A percentile compares a stretch with the other conserved stretches of the same genome.
Evolutionary conservation across 2,113 vertebrate genomes (phyloP).

Genomic region (Equus quagga): DNA sequence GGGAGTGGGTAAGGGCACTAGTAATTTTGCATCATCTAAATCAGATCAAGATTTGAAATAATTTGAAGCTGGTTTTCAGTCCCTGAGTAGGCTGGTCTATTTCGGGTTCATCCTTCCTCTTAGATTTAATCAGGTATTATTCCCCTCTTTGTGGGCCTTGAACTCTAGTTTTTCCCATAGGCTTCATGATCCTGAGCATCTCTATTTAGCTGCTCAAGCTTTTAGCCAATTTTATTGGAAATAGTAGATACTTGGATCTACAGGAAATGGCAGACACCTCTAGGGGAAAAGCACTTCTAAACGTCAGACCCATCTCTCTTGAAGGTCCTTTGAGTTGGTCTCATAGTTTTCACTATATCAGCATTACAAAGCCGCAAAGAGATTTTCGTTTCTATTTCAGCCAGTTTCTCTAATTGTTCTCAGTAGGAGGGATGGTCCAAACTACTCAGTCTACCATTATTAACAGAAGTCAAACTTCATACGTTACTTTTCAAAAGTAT

Average conservation of each 20-base stretch:
- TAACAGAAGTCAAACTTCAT: slow-evolving; percentile 44
- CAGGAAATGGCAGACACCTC: neutral
- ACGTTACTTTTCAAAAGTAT: neutral
- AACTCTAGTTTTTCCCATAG: neutral
- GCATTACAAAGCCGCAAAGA: neutral
- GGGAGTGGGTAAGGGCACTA: neutral
- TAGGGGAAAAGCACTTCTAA: neutral
- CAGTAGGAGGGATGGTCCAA: neutral
- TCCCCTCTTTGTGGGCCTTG: neutral
- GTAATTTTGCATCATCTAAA: neutral
- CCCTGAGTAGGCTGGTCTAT: neutral
- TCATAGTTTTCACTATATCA: neutral
- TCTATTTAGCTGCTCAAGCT: neutral
- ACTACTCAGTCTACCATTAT: slow-evolving; percentile 44
- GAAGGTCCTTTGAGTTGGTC: neutral
- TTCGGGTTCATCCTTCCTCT: slow-evolving; percentile 8
- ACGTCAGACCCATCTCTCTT: neutral
- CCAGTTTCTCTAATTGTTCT: neutral
- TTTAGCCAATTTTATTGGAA: slow-evolving; percentile 31
- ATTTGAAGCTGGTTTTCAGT: slow-evolving; percentile 16
- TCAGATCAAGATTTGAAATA: slow-evolving; percentile 55
- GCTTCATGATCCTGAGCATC: neutral
- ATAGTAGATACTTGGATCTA: neutral
- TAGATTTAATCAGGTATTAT: neutral
- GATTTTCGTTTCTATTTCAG: neutral